Conservation (phyloP, 2,797 vertebrate genomes). For the Galaxias olidus region DNA sequence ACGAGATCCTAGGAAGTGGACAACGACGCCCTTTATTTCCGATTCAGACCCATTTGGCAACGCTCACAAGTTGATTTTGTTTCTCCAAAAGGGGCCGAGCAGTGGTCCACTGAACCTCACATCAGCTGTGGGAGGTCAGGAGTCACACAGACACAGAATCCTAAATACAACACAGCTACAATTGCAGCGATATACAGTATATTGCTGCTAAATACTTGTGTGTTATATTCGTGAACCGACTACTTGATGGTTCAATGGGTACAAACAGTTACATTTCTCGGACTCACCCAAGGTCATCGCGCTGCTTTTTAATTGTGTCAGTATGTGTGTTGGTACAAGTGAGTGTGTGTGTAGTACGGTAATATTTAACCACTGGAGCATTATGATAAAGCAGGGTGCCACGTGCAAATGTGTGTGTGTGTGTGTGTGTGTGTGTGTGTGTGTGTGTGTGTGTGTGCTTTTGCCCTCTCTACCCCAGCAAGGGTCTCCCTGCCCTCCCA, state of each 20-base stretch:
- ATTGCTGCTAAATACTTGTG: too few species aligned
- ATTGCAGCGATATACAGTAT: too few species aligned
- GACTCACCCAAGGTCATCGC: background rate
- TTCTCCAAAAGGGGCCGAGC: too few species aligned
- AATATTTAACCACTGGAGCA: background rate
- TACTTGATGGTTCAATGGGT: too few species aligned
- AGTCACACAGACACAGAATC: background rate
- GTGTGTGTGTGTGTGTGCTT: background rate
- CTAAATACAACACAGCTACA: too few species aligned
- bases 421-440: slow-evolving; percentile 3
- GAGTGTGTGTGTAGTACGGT: background rate
- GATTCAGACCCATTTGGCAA: too few species aligned
- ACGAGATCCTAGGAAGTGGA: too few species aligned
- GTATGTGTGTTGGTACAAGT: background rate
- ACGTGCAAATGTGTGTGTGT: background rate
- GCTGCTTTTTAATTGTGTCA: background rate
- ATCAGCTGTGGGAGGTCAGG: too few species aligned
- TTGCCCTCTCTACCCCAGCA: background rate
- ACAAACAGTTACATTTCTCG: background rate
- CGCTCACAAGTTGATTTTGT: too few species aligned
- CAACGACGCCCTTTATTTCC: too few species aligned
- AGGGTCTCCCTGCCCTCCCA: background rate
- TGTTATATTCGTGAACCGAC: background rate
- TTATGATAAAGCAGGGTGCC: background rate
- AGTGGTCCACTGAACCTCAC: too few species aligned